These are phyloP conservation scores for Chaitophorus viminalis DNA, from an alignment of 2,888 invertebrate species.

Conservation along the genomic window DNA sequence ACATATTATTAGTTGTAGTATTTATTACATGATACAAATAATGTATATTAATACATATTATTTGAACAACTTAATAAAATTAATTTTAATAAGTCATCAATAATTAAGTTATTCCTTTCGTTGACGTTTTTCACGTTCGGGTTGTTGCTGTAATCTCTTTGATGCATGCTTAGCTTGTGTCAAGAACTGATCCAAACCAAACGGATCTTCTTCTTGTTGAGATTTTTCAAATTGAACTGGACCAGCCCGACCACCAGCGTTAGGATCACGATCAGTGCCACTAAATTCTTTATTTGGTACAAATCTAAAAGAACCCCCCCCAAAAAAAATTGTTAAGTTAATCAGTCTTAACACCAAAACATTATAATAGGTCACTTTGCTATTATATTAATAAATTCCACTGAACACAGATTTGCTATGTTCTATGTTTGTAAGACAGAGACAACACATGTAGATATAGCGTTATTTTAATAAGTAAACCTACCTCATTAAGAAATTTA, in stretches of 20 bases:
- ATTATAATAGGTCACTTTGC: too few relatives aligned
- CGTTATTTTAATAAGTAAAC: too few relatives aligned
- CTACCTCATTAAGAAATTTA: too few relatives aligned
- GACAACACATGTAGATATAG: too few relatives aligned
- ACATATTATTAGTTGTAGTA: too few relatives aligned
- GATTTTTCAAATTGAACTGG: slow-evolving; percentile 96
- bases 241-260: slow-evolving; percentile 76
- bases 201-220: slow-evolving; percentile 89
- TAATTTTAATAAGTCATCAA: not conserved
- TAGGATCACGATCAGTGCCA: slow-evolving; percentile 79
- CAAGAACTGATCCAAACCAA: slow-evolving; percentile 98
- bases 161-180: slow-evolving; percentile 92
- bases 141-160: slow-evolving; percentile 70
- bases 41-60: too few relatives aligned
- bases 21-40: too few relatives aligned
- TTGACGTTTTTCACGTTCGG: slow-evolving; percentile 50
- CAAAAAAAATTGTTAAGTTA: too few relatives aligned
- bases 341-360: not conserved
- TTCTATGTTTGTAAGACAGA: too few relatives aligned
- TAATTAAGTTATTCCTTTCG: slow-evolving; percentile 30
- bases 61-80: too few relatives aligned
- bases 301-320: slow-evolving; percentile 78
- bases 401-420: too few relatives aligned
- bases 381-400: too few relatives aligned
- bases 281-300: slow-evolving; percentile 98